Base-by-base conservation (phyloP, 2,797 vertebrate genomes). In the Esox masquinongy region DNA sequence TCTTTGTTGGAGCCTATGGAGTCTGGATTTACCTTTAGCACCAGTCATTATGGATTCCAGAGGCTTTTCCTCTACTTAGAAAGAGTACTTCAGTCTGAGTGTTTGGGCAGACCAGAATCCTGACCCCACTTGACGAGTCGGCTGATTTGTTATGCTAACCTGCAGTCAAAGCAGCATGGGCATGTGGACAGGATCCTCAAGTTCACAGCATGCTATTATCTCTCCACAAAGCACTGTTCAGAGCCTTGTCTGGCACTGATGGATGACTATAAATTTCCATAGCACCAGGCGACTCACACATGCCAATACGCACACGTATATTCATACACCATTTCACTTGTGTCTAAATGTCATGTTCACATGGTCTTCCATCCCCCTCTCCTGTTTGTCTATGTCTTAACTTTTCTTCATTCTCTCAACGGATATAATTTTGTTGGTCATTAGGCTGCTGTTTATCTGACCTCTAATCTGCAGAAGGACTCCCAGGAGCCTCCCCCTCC, bases 341-440 rank as follows among this genome's bases (percentile, higher is more conserved):
- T 24, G 36, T 64, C 72, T 29, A 9, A 15, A 24, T 24, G 24
- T 61, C 56, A 24, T 61, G n/a, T 15, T 9, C 15, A 17, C 66
- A 39, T 24, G 5, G 39, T 26, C 39, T 68, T 50, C 53, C 72
- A 68, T 76, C 70, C 73, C 73, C 31, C 26, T 31, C 47, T 83
- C 70, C 24, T 43, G 34, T 64, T 74, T 68, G 73, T 79, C 74
- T 76, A 53, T 47, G 64, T 36, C 43, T 12, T n/a, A 6, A 39
- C n/a, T 9, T 31, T 68, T 17, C 59, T 53, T 53, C 16, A 73
- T 39, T 74, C 50, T 70, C 77, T 51, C 69, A 29, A 16, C 2
- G 7, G 69, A 51, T 51, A 70, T 50, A 14, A 51, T 51, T 47
- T 51, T 26, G 2, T 19, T 24, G 68, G 39, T 24, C 68, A 15